A percentile compares a stretch with the other conserved stretches of the same genome.
phyloP scores from a whole-genome alignment of 2,888 invertebrate genomes.

The Drosophila kuntzei region DNA sequence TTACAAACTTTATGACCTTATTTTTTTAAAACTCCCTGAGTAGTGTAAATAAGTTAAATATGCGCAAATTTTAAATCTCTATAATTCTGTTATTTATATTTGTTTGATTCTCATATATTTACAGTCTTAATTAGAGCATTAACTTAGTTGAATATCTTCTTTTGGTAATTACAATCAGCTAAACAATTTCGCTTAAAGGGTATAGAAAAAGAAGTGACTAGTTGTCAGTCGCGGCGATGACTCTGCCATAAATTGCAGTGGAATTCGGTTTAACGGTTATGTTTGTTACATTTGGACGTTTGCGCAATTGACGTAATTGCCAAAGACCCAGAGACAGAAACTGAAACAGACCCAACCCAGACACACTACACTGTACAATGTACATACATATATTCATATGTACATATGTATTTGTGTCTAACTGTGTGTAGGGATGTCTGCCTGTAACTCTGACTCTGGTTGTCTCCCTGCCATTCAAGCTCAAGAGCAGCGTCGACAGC shows the following conservation, averaged over 20 bases:
- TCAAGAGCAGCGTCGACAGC: slow-evolving; percentile 73
- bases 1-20: too few species aligned
- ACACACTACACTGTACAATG: slow-evolving; percentile 48
- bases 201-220: slow-evolving; percentile 10
- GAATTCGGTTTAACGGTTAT: slow-evolving; percentile 72
- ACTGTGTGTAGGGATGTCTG: slow-evolving; percentile 17
- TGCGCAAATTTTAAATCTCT: too few species aligned
- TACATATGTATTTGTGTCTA: slow-evolving; percentile 15
- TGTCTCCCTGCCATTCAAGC: slow-evolving; percentile 70
- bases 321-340: slow-evolving; percentile 29
- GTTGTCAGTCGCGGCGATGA: slow-evolving; percentile 24
- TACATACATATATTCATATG: slow-evolving; percentile 32
- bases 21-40: too few species aligned
- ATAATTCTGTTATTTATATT: background rate
- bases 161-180: background rate
- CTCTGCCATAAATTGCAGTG: slow-evolving; percentile 68
- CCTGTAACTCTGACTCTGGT: slow-evolving; percentile 18
- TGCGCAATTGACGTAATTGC: slow-evolving; percentile 79
- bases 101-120: background rate
- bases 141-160: background rate
- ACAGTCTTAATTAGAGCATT: background rate
- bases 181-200: slow-evolving; percentile 20
- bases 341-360: slow-evolving; percentile 53
- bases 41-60: too few species aligned
- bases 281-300: slow-evolving; percentile 75